Evolutionary conservation across 2,113 vertebrate species (phyloP).

Genomic region (Hylia prasina): DNA sequence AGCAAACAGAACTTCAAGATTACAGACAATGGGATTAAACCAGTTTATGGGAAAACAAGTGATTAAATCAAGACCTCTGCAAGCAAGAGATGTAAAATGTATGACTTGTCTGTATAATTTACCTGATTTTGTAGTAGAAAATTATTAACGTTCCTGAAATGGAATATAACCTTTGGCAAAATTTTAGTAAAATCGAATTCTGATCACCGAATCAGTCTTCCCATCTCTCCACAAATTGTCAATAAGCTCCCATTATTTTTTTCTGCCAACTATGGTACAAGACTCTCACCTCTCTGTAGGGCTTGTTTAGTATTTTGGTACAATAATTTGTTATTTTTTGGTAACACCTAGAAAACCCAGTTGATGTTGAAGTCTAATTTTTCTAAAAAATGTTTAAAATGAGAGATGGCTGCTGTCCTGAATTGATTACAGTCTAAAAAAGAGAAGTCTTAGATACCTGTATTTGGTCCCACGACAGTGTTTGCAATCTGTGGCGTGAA

Average conservation of each 20-base stretch:
- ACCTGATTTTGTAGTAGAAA: too few relatives aligned
- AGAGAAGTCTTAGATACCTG: neutral
- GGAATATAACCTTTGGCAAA: too few relatives aligned
- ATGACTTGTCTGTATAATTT: too few relatives aligned
- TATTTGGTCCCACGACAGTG: accelerated
- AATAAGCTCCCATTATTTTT: neutral
- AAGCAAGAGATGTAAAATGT: too few relatives aligned
- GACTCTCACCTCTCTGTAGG: neutral
- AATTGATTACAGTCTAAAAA: neutral
- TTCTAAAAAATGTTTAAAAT: neutral
- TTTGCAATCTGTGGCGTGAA: accelerated
- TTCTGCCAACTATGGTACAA: neutral
- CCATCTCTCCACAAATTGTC: too few relatives aligned
- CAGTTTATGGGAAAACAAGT: too few relatives aligned
- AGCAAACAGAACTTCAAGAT: too few relatives aligned
- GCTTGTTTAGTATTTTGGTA: neutral
- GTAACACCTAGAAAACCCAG: neutral
- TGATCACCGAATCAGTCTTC: too few relatives aligned
- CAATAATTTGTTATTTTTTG: neutral
- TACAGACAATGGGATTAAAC: too few relatives aligned
- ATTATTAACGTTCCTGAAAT: too few relatives aligned
- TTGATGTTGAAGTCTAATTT: neutral
- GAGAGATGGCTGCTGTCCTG: neutral
- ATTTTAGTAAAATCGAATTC: too few relatives aligned
- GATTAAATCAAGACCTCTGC: too few relatives aligned